A percentile compares a stretch with the other conserved stretches of the same genome.
These are phyloP conservation scores for Dimorphilus gyrociliatus DNA, from an alignment of 2,888 invertebrate species.

Conservation along the genomic window DNA sequence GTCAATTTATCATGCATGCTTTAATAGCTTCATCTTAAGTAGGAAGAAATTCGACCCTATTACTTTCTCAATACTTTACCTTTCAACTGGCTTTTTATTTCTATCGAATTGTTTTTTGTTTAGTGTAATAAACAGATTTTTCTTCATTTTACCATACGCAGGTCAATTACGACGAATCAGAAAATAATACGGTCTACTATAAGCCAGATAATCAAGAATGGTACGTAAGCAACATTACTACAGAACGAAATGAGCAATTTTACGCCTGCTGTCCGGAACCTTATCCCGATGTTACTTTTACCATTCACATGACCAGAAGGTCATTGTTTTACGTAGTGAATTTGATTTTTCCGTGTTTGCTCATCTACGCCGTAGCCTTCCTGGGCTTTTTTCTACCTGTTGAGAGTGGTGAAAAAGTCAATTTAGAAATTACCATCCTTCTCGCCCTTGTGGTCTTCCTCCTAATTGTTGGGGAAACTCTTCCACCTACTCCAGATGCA, in stretches of 20 bases:
- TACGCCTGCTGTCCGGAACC: constrained; percentile 25
- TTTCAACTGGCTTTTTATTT: no score
- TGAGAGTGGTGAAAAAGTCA: constrained; percentile 13
- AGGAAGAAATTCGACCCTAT: no score
- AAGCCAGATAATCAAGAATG: constrained; percentile 72
- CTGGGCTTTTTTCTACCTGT: constrained; percentile 14
- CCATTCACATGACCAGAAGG: constrained; percentile 13
- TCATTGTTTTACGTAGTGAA: constrained; percentile 12
- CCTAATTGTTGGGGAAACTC: constrained; percentile 13
- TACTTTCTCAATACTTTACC: no score
- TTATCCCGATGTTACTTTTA: constrained; percentile 23
- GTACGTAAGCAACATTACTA: constrained; percentile 44
- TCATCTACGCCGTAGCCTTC: constrained; percentile 13
- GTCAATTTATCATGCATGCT: no score
- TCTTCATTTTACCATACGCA: no score
- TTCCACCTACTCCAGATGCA: constrained; percentile 13
- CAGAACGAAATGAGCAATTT: constrained; percentile 34
- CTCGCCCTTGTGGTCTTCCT: constrained; percentile 13
- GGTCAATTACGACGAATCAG: constrained; percentile 10
- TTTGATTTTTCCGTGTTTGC: constrained; percentile 13
- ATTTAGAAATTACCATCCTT: constrained; percentile 14
- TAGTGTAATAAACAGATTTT: no score
- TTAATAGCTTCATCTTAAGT: no score
- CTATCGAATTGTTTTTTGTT: no score
- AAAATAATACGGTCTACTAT: constrained; percentile 41